These are phyloP conservation scores for Pogonocherus hispidulus DNA, from an alignment of 2,888 invertebrate species.

Conservation along the genomic window DNA sequence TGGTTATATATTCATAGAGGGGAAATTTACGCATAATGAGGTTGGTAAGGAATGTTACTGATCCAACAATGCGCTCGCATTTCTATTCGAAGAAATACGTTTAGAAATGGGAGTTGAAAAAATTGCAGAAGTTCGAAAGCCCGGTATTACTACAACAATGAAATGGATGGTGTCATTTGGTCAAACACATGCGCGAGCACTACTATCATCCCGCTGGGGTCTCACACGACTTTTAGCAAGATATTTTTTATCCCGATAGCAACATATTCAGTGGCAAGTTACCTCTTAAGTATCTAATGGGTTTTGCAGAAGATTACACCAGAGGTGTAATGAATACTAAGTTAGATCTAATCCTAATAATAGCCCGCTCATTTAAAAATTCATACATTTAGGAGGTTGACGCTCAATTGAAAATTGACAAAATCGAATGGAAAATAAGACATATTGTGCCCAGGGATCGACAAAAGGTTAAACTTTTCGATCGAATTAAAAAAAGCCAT, in stretches of 20 bases:
- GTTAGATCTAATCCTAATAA: no score
- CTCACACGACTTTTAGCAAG: not conserved
- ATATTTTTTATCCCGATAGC: not conserved
- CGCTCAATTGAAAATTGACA: constrained; percentile 3
- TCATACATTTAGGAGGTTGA: constrained; percentile 18
- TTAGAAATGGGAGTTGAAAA: constrained; percentile 29
- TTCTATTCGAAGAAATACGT: constrained; percentile 28
- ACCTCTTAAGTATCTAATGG: no score
- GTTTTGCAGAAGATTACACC: no score
- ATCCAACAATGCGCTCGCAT: constrained; percentile 20
- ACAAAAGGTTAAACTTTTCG: constrained; percentile 11
- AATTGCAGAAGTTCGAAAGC: constrained; percentile 1
- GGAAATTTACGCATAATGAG: constrained; percentile 27
- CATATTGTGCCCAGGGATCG: constrained; percentile 17
- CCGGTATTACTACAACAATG: constrained; percentile 6
- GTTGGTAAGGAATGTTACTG: constrained; percentile 16
- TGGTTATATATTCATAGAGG: constrained; percentile 28
- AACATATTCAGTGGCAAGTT: not conserved
- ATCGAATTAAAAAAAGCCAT: constrained; percentile 13
- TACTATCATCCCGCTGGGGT: constrained; percentile 2
- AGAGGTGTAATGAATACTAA: no score
- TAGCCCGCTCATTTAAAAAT: no score
- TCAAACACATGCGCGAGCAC: not conserved
- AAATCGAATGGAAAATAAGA: constrained; percentile 15
- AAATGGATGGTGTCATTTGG: not conserved